These are phyloP conservation scores for Heliothis virescens DNA, from an alignment of 1,140 invertebrate genomes.

Conservation along the genomic window DNA sequence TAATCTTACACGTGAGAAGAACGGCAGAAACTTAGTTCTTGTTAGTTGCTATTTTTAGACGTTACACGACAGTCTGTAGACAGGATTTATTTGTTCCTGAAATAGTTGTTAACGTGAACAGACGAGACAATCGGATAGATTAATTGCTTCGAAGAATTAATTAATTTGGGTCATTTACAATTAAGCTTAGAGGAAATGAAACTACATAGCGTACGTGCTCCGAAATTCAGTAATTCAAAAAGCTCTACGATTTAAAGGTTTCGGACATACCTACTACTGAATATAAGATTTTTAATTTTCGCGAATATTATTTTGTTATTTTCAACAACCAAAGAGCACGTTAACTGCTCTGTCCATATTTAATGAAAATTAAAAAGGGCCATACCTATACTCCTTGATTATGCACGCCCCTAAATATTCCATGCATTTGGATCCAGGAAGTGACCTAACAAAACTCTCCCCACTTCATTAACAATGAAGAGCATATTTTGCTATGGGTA, in stretches of 20 bases:
- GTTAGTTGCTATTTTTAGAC: conserved; percentile 19
- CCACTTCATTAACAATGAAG: conserved; percentile 36
- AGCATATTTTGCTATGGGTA: conserved; percentile 26
- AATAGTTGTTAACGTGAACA: not conserved
- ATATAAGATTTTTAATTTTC: too few species aligned
- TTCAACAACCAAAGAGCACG: not conserved
- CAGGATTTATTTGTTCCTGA: conserved; percentile 6
- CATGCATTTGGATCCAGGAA: conserved; percentile 16
- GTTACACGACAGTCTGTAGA: not conserved
- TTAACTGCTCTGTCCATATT: not conserved
- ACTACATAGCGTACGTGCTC: too few species aligned
- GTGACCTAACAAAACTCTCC: not conserved
- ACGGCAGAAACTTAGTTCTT: conserved; percentile 7
- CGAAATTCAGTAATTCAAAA: too few species aligned
- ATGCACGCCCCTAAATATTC: conserved; percentile 13
- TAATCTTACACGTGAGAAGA: not conserved
- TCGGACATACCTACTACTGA: too few species aligned
- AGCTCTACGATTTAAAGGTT: too few species aligned
- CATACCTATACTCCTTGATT: not conserved
- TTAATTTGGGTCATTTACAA: not conserved
- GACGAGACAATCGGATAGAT: not conserved
- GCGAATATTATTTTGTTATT: not conserved
- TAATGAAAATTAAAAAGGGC: not conserved
- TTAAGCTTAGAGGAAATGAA: too few species aligned
- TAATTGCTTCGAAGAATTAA: not conserved